Conservation (phyloP, 2,888 invertebrate species). For the Cheilosia scutellata region DNA sequence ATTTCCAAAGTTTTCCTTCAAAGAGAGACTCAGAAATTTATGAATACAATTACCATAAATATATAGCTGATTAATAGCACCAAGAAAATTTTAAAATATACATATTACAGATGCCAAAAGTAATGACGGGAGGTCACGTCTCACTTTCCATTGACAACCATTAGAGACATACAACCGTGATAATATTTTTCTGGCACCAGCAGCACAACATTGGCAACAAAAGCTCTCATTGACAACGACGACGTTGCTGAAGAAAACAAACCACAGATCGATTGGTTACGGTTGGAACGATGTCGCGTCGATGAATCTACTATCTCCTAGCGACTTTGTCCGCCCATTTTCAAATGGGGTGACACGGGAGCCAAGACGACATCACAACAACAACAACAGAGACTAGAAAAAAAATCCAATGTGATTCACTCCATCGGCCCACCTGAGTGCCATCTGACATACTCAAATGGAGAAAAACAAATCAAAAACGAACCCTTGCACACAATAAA, state of each 20-base stretch:
- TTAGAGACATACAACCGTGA: slow-evolving; percentile 66
- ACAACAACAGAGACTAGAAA: not conserved
- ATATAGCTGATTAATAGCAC: slow-evolving; percentile 26
- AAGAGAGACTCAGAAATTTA: no score
- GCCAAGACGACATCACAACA: slow-evolving; percentile 32
- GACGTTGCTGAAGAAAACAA: slow-evolving; percentile 45
- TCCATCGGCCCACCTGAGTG: slow-evolving; percentile 51
- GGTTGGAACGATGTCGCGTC: slow-evolving; percentile 21
- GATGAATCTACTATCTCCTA: slow-evolving; percentile 37
- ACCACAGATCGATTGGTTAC: slow-evolving; percentile 69
- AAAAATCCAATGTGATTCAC: slow-evolving; percentile 39
- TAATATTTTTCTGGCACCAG: slow-evolving; percentile 59
- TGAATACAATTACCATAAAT: not conserved
- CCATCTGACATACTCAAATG: slow-evolving; percentile 67
- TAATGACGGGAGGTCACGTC: slow-evolving; percentile 16
- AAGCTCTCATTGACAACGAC: not conserved
- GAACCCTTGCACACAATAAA: slow-evolving; percentile 34
- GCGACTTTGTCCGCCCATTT: no score
- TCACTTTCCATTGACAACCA: slow-evolving; percentile 38
- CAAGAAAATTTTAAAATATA: slow-evolving; percentile 26
- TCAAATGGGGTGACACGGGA: slow-evolving; percentile 3
- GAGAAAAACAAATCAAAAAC: slow-evolving; percentile 53
- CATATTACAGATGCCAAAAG: slow-evolving; percentile 38
- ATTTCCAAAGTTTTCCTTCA: no score
- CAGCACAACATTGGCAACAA: slow-evolving; percentile 5